Percentiles rank a stretch among this genome's conserved stretches.
These are phyloP conservation scores for Ctena decussata DNA, from an alignment of 2,888 invertebrate species.

Conservation along the genomic window DNA sequence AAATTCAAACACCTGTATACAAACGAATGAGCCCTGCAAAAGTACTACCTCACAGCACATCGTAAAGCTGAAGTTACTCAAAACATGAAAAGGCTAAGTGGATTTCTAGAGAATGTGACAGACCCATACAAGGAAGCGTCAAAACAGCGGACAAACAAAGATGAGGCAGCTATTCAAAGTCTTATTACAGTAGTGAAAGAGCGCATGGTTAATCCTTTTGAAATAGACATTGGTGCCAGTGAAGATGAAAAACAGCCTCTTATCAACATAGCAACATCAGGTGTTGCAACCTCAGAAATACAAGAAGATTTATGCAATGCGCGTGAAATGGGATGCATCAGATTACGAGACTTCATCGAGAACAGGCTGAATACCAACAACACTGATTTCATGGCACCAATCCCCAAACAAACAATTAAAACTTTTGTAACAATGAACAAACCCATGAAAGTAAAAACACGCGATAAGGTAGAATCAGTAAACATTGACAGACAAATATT, in stretches of 20 bases:
- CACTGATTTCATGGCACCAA: slow-evolving; percentile 4
- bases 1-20: slow-evolving; percentile 29
- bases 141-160: background rate
- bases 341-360: slow-evolving; percentile 4
- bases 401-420: background rate
- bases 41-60: slow-evolving; percentile 35
- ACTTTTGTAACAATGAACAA: slow-evolving; percentile 7
- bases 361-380: slow-evolving; percentile 2
- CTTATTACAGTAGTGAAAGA: slow-evolving; percentile 15
- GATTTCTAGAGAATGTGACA: background rate
- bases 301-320: background rate
- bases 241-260: slow-evolving; percentile 23
- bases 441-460: background rate
- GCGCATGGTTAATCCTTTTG: slow-evolving; percentile 31
- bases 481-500: slow-evolving; percentile 29
- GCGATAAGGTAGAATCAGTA: background rate
- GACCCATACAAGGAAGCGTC: slow-evolving; percentile 18
- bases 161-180: slow-evolving; percentile 8
- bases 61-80: slow-evolving; percentile 26
- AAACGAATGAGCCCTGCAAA: slow-evolving; percentile 27
- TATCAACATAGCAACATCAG: slow-evolving; percentile 34
- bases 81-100: slow-evolving; percentile 10
- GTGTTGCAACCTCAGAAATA: slow-evolving; percentile 12
- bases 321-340: background rate
- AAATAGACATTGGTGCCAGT: slow-evolving; percentile 20